phyloP scores from a whole-genome alignment of 2,797 vertebrate species.

The Pangasius macronema region DNA sequence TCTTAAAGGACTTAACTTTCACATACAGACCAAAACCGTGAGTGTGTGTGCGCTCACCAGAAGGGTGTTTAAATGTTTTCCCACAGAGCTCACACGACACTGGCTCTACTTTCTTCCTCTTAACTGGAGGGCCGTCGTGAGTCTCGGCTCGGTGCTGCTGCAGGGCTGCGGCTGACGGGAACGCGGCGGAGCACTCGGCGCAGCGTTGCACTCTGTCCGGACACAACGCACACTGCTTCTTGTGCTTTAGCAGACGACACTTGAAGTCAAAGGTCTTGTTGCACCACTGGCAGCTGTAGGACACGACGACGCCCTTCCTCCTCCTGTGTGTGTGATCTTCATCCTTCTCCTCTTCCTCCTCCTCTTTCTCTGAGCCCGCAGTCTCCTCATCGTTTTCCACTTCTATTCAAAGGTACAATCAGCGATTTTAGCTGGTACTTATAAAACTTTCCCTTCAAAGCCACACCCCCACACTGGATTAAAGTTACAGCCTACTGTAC shows the following conservation, averaged over 20 bases:
- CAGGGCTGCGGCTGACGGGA: slow-evolving; percentile 70
- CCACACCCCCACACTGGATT: neutral
- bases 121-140: slow-evolving; percentile 64
- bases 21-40: neutral
- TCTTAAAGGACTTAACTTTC: neutral
- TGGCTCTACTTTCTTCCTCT: slow-evolving; percentile 74
- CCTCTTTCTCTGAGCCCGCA: slow-evolving; percentile 40
- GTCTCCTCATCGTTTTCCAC: neutral
- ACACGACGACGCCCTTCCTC: slow-evolving; percentile 52
- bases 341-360: slow-evolving; percentile 35
- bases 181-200: slow-evolving; percentile 68
- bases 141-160: slow-evolving; percentile 75
- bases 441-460: neutral
- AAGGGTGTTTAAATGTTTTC: slow-evolving; percentile 85
- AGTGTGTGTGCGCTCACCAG: slow-evolving; percentile 68
- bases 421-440: neutral
- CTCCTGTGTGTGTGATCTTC: slow-evolving; percentile 21
- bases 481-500: neutral
- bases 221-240: slow-evolving; percentile 77
- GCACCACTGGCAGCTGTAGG: slow-evolving; percentile 81
- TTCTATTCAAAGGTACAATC: neutral
- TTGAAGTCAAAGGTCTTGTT: slow-evolving; percentile 83
- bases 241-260: slow-evolving; percentile 80
- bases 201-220: slow-evolving; percentile 73
- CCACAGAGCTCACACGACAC: slow-evolving; percentile 83